Percentiles rank a stretch among this genome's conserved stretches.
These are phyloP conservation scores for Campylomormyrus numenius DNA, from an alignment of 2,113 vertebrate species.

Conservation along the genomic window DNA sequence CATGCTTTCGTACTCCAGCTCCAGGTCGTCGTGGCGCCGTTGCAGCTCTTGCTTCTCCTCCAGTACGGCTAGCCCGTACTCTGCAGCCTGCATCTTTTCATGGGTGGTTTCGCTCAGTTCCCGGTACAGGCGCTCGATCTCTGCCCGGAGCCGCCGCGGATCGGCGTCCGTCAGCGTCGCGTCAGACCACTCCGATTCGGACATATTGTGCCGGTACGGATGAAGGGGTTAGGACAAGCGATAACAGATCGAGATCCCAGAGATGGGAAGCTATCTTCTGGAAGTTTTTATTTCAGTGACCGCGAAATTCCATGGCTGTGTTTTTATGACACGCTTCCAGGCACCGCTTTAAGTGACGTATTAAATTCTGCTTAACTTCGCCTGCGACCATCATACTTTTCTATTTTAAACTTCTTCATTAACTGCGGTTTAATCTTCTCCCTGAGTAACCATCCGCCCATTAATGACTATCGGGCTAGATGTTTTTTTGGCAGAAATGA, in stretches of 20 bases:
- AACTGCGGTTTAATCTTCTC: not conserved
- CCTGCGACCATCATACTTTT: not conserved
- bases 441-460: not conserved
- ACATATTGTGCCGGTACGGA: constrained; percentile 53
- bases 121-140: constrained; percentile 76
- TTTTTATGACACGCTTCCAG: constrained; percentile 1
- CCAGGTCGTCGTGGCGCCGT: constrained; percentile 84
- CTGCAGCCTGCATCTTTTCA: constrained; percentile 94
- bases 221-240: constrained; percentile 26
- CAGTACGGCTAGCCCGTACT: constrained; percentile 90
- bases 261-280: constrained; percentile 34
- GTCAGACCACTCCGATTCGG: constrained; percentile 68
- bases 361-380: not conserved
- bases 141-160: constrained; percentile 76
- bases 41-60: constrained; percentile 94
- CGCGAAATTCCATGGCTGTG: constrained; percentile 28
- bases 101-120: constrained; percentile 86
- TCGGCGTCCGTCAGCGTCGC: constrained; percentile 68
- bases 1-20: constrained; percentile 79
- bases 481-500: not conserved
- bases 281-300: constrained; percentile 29
- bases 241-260: constrained; percentile 41
- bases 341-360: not conserved
- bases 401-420: constrained; percentile 9
- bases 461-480: not conserved